These are phyloP conservation scores for Aurelia coerulea DNA, from an alignment of 30 jellyfish, hydroid and myxozoan species.

Conservation along the genomic window DNA sequence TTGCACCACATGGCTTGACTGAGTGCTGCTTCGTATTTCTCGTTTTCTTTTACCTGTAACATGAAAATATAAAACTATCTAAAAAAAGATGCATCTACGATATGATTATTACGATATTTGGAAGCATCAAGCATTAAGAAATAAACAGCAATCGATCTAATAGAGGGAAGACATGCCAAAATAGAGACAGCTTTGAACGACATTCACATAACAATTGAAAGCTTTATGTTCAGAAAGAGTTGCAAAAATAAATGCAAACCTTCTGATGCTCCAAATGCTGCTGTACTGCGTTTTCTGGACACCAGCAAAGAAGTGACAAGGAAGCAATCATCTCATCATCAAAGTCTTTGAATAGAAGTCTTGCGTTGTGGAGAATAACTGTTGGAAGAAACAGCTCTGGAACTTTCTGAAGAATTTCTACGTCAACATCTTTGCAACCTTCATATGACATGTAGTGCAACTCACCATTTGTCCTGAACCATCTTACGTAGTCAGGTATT, in stretches of 20 bases:
- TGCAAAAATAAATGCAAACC: not conserved
- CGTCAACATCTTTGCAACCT: not conserved
- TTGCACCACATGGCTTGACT: not conserved
- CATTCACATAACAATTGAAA: not conserved
- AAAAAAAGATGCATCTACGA: not conserved
- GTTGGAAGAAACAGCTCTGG: constrained; percentile 18
- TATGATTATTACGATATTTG: not conserved
- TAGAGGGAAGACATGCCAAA: not conserved
- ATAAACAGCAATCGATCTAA: not conserved
- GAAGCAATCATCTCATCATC: not conserved
- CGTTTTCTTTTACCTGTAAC: not conserved
- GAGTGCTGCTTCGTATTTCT: constrained; percentile 3
- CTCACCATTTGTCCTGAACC: constrained; percentile 30
- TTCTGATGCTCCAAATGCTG: constrained; percentile 1
- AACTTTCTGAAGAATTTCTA: not conserved
- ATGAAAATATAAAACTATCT: not conserved
- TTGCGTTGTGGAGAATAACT: constrained; percentile 10
- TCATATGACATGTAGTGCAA: constrained; percentile 7
- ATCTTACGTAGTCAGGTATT: constrained; percentile 14
- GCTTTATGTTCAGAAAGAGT: not conserved
- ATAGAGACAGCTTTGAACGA: not conserved
- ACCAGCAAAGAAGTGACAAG: constrained; percentile 10
- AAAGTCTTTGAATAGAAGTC: not conserved
- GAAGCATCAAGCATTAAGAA: not conserved
- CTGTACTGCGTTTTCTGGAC: constrained; percentile 11